These are phyloP conservation scores for Halcyon senegalensis DNA, from an alignment of 2,113 vertebrate species.

Conservation along the genomic window DNA sequence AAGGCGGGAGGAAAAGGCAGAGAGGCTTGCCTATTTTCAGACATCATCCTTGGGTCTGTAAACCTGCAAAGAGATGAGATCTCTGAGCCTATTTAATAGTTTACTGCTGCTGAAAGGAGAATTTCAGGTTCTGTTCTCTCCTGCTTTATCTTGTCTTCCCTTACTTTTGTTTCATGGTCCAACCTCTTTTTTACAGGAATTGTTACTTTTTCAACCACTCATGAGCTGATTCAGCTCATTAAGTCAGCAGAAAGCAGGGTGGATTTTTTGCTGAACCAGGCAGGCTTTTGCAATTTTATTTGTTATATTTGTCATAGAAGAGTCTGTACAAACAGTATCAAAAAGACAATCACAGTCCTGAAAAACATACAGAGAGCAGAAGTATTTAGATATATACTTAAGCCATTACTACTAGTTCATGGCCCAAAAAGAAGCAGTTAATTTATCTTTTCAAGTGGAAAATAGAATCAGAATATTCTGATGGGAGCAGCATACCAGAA, in stretches of 20 bases:
- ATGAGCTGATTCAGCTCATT: not conserved
- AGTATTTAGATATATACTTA: not conserved
- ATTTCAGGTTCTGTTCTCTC: not conserved
- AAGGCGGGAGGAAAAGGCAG: not conserved
- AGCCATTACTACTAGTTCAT: not conserved
- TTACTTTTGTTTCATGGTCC: not conserved
- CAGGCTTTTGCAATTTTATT: constrained; percentile 1
- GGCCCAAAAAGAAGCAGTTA: not conserved
- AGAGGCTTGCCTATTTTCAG: not conserved
- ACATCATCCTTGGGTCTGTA: not conserved
- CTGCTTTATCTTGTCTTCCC: not conserved
- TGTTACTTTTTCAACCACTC: not conserved
- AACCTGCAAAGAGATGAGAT: not conserved
- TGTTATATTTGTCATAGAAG: not conserved
- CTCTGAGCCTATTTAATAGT: not conserved
- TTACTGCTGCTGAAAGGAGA: not conserved
- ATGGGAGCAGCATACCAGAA: not conserved
- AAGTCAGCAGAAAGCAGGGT: not conserved
- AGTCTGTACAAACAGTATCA: not conserved
- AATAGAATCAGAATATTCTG: not conserved
- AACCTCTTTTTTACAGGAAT: not conserved
- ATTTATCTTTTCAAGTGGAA: not conserved
- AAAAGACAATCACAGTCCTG: not conserved
- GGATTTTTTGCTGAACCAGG: not conserved
- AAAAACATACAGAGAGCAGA: not conserved